phyloP scores from a whole-genome alignment of 2,113 vertebrate species.

The Lethenteron reissneri region DNA sequence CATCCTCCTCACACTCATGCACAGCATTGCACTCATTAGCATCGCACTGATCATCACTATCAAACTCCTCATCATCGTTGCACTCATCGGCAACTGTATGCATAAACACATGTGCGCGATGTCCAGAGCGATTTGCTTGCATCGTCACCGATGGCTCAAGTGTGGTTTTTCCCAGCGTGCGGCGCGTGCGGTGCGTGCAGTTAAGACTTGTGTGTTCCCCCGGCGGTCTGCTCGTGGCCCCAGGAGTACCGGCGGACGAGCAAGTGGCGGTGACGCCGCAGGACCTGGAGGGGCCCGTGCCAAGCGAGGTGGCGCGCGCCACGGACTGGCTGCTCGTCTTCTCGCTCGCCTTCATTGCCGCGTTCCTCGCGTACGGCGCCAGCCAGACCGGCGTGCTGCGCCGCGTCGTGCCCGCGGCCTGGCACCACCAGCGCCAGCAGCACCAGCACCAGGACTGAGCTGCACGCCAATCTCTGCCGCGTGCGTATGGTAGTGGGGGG shows the following conservation, averaged over 20 bases:
- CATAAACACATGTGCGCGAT: too few species aligned
- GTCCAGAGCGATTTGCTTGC: neutral
- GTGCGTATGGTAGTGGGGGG: too few species aligned
- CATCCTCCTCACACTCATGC: too few species aligned
- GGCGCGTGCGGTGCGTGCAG: too few species aligned
- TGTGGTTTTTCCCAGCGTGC: too few species aligned
- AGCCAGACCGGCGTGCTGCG: constrained; percentile 68
- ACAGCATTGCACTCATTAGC: too few species aligned
- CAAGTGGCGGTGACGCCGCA: constrained; percentile 33
- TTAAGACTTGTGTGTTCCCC: too few species aligned
- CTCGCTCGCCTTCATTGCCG: constrained; percentile 57
- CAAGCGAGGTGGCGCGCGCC: constrained; percentile 36
- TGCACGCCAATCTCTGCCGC: too few species aligned
- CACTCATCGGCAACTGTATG: too few species aligned
- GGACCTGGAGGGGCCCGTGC: constrained; percentile 52
- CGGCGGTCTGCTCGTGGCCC: constrained; percentile 11
- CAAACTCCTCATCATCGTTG: too few species aligned
- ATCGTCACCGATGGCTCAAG: neutral
- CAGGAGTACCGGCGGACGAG: constrained; percentile 53
- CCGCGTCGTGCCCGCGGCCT: constrained; percentile 55
- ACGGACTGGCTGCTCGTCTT: constrained; percentile 90
- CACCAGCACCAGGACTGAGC: constrained; percentile 68
- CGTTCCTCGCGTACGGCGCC: constrained; percentile 56
- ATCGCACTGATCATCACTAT: too few species aligned
- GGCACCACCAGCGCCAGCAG: constrained; percentile 26